A percentile compares a stretch with the other conserved stretches of the same genome.
phyloP scores from a whole-genome alignment of 2,113 vertebrate genomes.

The Cercopithecus mona region DNA sequence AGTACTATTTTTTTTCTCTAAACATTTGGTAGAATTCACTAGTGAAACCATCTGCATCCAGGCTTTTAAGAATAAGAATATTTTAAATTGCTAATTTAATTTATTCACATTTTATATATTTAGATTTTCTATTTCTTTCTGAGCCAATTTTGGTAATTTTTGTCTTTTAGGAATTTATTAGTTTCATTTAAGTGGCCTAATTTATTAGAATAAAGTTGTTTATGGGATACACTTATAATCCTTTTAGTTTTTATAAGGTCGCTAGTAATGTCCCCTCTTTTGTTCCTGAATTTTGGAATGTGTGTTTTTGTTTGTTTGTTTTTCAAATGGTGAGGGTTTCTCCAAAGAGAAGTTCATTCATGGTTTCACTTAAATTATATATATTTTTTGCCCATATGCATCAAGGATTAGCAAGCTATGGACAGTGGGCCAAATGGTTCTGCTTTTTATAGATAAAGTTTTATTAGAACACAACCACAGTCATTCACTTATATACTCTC shows the following conservation, averaged over 20 bases:
- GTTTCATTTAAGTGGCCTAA: neutral
- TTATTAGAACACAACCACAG: neutral
- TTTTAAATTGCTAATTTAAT: neutral
- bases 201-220: slow-evolving; percentile 1
- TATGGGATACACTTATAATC: neutral
- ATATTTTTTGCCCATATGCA: neutral
- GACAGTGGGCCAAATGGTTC: no score
- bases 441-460: neutral
- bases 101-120: neutral
- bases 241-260: slow-evolving; percentile 7
- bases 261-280: neutral
- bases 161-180: neutral
- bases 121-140: neutral
- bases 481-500: neutral
- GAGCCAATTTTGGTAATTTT: neutral
- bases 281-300: neutral
- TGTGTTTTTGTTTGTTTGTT: neutral
- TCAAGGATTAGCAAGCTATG: neutral
- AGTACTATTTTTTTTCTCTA: neutral
- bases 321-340: neutral
- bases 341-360: neutral
- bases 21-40: neutral
- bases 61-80: neutral
- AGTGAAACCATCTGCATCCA: neutral
- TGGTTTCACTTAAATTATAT: neutral